Percentiles rank a stretch among this genome's conserved stretches.
These are phyloP conservation scores for Eristalinus sepulchralis DNA, from an alignment of 2,888 invertebrate genomes.

Conservation along the genomic window DNA sequence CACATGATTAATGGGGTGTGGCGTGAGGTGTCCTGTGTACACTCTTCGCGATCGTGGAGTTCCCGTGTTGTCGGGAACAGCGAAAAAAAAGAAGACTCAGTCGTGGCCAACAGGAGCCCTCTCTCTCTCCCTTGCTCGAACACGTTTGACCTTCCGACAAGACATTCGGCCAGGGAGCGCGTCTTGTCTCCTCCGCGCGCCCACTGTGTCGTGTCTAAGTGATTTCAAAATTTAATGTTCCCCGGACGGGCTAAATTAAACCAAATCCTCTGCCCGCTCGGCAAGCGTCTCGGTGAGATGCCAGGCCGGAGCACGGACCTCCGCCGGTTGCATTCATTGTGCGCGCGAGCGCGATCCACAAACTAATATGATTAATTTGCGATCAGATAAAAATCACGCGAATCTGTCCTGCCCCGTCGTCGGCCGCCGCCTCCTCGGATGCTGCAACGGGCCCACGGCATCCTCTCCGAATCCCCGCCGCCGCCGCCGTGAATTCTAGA, in stretches of 20 bases:
- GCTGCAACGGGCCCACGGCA: constrained; percentile 5
- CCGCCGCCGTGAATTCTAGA: constrained; percentile 63
- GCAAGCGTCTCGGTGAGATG: neutral
- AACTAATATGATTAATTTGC: constrained; percentile 72
- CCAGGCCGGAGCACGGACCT: constrained; percentile 39
- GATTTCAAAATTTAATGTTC: constrained; percentile 68
- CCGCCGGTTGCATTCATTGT: constrained; percentile 65
- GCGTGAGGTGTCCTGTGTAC: constrained; percentile 52
- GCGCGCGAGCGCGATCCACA: constrained; percentile 68
- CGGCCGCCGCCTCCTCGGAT: neutral
- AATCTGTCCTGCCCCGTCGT: constrained; percentile 43
- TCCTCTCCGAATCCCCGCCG: constrained; percentile 2
- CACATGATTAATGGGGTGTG: constrained; percentile 71
- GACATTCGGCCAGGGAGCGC: neutral
- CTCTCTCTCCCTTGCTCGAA: constrained; percentile 16
- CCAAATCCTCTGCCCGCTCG: constrained; percentile 43
- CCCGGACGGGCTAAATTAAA: constrained; percentile 45
- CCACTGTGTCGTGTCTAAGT: constrained; percentile 65
- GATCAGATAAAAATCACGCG: constrained; percentile 72
- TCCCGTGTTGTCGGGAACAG: neutral
- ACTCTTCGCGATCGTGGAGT: constrained; percentile 25
- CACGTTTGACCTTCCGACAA: constrained; percentile 69
- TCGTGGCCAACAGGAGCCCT: constrained; percentile 41
- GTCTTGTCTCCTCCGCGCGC: neutral
- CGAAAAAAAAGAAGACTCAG: neutral